Percentiles rank a stretch among this genome's conserved stretches.
These are phyloP conservation scores for silkworm (Bombyx mori) DNA, from an alignment of 1,140 invertebrate genomes.

Conservation along the genomic window ASM3026992v2 NC_085124.1:10736501-10737000, in stretches of 20 bases:
- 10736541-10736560: conserved; percentile 1
- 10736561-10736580: neutral
- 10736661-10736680: conserved; percentile 2
- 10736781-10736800: conserved; percentile 1
- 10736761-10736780: conserved; percentile 3
- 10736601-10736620: neutral
- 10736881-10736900: conserved; percentile 1
- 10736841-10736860: conserved; percentile 1
- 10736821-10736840: neutral
- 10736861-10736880: neutral
- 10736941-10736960: conserved; percentile 1
- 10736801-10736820: neutral
- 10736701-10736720: conserved; percentile 1
- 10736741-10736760: conserved; percentile 1
- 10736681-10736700: conserved; percentile 3
- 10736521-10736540: conserved; percentile 6
- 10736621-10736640: neutral
- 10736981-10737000: neutral
- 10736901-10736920: neutral
- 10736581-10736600: neutral
- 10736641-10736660: neutral
- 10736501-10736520: conserved; percentile 1
- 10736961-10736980: neutral
- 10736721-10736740: neutral
- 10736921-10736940: conserved; percentile 1